A percentile compares a stretch with the other conserved stretches of the same genome.
These are phyloP conservation scores for Cosmia pyralina DNA, from an alignment of 2,888 invertebrate genomes.

Conservation along the genomic window DNA sequence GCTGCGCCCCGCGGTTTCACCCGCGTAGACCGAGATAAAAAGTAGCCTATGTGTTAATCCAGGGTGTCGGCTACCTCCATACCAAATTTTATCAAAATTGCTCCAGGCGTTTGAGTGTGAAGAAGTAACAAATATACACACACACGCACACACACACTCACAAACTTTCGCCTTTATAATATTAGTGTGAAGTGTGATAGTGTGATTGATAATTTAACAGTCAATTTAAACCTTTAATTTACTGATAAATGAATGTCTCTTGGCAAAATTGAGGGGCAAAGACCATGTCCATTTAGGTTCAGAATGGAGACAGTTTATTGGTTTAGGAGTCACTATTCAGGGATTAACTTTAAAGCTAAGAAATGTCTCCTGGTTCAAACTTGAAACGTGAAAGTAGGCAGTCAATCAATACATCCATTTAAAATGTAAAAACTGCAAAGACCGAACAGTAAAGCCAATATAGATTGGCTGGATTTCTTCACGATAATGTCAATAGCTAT, in stretches of 20 bases:
- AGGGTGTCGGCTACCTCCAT: too few relatives aligned
- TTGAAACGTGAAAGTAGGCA: not conserved
- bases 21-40: too few relatives aligned
- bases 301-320: conserved; percentile 25
- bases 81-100: too few relatives aligned
- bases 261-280: conserved; percentile 34
- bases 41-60: too few relatives aligned
- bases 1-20: too few relatives aligned
- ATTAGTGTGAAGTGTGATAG: too few relatives aligned
- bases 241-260: conserved; percentile 46
- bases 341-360: conserved; percentile 2
- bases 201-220: conserved; percentile 29
- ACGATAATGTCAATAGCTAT: too few relatives aligned
- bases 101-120: too few relatives aligned
- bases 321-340: conserved; percentile 31
- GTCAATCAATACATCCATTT: not conserved
- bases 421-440: not conserved
- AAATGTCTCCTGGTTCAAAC: conserved; percentile 8
- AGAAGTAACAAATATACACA: too few relatives aligned
- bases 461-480: too few relatives aligned
- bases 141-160: too few relatives aligned
- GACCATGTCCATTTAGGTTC: conserved; percentile 24
- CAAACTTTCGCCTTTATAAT: too few relatives aligned
- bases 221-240: conserved; percentile 33
- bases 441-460: not conserved